Evolutionary conservation across 2,888 invertebrate species (phyloP).

Genomic region (Lasioglossum morio): DNA sequence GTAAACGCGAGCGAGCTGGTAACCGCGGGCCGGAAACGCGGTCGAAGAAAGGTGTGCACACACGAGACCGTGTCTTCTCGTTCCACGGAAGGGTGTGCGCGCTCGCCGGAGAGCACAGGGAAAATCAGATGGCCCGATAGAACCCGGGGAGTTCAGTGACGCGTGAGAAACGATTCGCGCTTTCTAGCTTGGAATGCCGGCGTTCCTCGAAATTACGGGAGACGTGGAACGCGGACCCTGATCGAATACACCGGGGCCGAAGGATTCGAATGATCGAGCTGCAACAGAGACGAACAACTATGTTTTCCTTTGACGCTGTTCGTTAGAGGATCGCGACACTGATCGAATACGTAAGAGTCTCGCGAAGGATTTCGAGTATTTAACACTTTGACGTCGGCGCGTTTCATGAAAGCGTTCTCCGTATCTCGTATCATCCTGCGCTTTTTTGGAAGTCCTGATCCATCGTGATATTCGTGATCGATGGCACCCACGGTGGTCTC

Average conservation of each 20-base stretch:
- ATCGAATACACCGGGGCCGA: not conserved
- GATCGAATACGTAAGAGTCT: not conserved
- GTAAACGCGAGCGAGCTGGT: slow-evolving; percentile 56
- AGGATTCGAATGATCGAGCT: not conserved
- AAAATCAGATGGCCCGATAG: slow-evolving; percentile 12
- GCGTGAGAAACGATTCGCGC: slow-evolving; percentile 58
- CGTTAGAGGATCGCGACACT: not conserved
- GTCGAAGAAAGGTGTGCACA: not conserved
- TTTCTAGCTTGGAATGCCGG: slow-evolving; percentile 55
- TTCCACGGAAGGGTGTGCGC: slow-evolving; percentile 24
- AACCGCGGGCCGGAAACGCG: slow-evolving; percentile 14
- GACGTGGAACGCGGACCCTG: slow-evolving; percentile 5
- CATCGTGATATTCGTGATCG: too few relatives aligned
- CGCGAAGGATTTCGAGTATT: too few relatives aligned
- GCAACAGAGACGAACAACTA: not conserved
- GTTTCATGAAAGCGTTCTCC: too few relatives aligned
- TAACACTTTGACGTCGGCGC: too few relatives aligned
- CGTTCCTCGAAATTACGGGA: slow-evolving; percentile 25
- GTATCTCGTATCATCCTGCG: too few relatives aligned
- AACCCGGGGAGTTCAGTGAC: slow-evolving; percentile 5
- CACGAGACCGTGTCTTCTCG: slow-evolving; percentile 14
- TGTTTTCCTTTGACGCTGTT: not conserved
- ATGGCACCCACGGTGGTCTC: too few relatives aligned
- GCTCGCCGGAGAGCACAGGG: not conserved
- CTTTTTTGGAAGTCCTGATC: too few relatives aligned